Conservation (phyloP, 1,140 invertebrate genomes). For the Lordiphosa mommai region DNA sequence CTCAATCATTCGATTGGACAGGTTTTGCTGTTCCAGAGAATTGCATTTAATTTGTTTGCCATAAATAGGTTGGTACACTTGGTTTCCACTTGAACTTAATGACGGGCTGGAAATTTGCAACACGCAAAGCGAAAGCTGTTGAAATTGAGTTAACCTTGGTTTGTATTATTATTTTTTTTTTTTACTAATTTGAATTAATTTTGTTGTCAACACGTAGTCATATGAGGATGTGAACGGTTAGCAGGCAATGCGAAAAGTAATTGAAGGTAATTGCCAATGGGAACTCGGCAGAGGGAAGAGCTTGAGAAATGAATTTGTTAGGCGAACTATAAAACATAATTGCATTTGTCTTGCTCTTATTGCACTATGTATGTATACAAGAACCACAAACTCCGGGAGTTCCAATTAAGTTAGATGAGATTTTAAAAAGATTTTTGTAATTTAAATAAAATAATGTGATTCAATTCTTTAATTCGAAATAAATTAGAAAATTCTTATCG, state of each 20-base stretch:
- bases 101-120: constrained; percentile 40
- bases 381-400: too few relatives aligned
- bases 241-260: constrained; percentile 39
- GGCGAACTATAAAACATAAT: too few relatives aligned
- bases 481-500: too few relatives aligned
- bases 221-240: constrained; percentile 66
- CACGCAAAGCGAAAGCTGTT: constrained; percentile 71
- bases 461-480: too few relatives aligned
- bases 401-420: too few relatives aligned
- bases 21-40: background rate
- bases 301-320: background rate
- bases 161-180: constrained; percentile 27
- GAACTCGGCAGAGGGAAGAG: background rate
- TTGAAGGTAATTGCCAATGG: constrained; percentile 26
- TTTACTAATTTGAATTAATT: constrained; percentile 71
- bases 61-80: background rate
- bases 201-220: constrained; percentile 74
- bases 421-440: too few relatives aligned
- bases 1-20: too few relatives aligned
- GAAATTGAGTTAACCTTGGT: constrained; percentile 66
- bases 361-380: too few relatives aligned
- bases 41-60: constrained; percentile 1
- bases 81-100: constrained; percentile 35
- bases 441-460: too few relatives aligned
- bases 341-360: too few relatives aligned